A percentile compares a stretch with the other conserved stretches of the same genome.
These are phyloP conservation scores for Thalassoma bifasciatum DNA, from an alignment of 2,113 vertebrate species.

Conservation along the genomic window DNA sequence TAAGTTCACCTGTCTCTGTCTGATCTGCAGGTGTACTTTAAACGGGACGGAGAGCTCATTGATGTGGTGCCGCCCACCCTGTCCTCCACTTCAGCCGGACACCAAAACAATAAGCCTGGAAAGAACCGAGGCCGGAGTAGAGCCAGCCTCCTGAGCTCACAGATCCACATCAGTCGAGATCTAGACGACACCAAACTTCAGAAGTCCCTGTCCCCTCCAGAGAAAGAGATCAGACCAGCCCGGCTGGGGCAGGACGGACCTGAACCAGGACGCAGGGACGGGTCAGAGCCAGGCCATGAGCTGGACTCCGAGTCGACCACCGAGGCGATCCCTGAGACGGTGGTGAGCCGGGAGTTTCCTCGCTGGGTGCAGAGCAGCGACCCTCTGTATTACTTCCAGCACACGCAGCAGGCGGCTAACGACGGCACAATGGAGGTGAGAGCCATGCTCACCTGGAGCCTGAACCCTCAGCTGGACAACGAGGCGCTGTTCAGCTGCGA, in stretches of 20 bases:
- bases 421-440: constrained; percentile 92
- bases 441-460: constrained; percentile 92
- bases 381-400: constrained; percentile 90
- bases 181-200: constrained; percentile 91
- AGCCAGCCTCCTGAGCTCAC: constrained; percentile 72
- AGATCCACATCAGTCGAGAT: constrained; percentile 85
- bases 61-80: constrained; percentile 84
- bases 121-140: constrained; percentile 46
- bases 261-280: constrained; percentile 38
- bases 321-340: constrained; percentile 88
- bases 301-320: constrained; percentile 73
- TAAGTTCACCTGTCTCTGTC: neutral
- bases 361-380: constrained; percentile 91
- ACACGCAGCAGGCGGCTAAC: constrained; percentile 81
- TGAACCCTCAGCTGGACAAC: constrained; percentile 94
- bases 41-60: constrained; percentile 90
- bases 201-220: constrained; percentile 82
- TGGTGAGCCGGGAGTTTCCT: constrained; percentile 93
- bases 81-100: constrained; percentile 54
- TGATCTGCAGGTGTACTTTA: constrained; percentile 91
- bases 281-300: constrained; percentile 60
- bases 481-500: constrained; percentile 96
- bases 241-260: constrained; percentile 54
- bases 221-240: constrained; percentile 69
- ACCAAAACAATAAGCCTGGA: constrained; percentile 43